Evolutionary conservation across 2,113 vertebrate species (phyloP).

Genomic region (Onychostoma macrolepis): DNA sequence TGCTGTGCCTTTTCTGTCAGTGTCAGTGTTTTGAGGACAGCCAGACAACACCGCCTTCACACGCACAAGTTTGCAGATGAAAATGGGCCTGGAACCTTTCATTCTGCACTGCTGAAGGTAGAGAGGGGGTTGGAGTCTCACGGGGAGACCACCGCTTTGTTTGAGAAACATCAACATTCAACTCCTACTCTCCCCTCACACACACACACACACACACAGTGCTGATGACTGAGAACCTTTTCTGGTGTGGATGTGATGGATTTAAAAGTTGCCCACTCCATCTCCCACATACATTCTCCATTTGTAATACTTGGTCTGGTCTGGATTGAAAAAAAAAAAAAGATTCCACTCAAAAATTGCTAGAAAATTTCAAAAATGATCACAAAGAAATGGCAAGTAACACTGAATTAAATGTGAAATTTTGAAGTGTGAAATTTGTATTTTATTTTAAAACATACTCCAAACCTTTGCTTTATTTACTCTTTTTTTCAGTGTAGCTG

Average conservation of each 20-base stretch:
- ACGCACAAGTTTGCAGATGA: slow-evolving; percentile 28
- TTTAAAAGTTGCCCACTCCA: neutral
- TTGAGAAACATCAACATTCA: slow-evolving; percentile 40
- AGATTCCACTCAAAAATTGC: no score
- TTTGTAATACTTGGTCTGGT: neutral
- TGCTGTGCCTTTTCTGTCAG: slow-evolving; percentile 6
- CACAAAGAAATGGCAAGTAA: no score
- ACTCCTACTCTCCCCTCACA: slow-evolving; percentile 15
- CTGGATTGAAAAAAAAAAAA: neutral
- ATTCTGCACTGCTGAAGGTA: neutral
- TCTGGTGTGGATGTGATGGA: neutral
- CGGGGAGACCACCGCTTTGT: slow-evolving; percentile 4
- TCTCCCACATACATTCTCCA: neutral
- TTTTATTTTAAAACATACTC: no score
- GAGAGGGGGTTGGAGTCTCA: neutral
- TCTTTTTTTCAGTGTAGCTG: no score
- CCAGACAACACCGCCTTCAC: slow-evolving; percentile 22
- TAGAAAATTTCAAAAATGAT: no score
- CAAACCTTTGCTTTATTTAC: no score
- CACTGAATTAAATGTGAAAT: no score
- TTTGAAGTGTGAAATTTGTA: no score
- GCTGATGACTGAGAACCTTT: slow-evolving; percentile 9
- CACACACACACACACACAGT: neutral
- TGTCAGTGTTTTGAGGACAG: slow-evolving; percentile 25
- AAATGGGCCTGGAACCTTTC: slow-evolving; percentile 4